Conservation (phyloP, 2,888 invertebrate genomes). For the Heliconius ismenius region DNA sequence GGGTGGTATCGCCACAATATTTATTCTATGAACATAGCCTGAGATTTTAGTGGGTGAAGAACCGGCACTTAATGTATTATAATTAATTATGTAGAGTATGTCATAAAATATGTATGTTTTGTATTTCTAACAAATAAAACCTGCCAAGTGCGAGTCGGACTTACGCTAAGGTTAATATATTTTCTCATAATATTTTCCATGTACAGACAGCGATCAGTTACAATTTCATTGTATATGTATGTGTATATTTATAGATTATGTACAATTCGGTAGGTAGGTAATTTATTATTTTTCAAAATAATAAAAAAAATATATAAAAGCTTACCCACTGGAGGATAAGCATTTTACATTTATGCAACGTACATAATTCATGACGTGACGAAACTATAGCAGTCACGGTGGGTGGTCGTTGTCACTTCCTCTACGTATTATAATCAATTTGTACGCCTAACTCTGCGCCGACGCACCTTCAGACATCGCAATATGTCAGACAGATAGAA, state of each 20-base stretch:
- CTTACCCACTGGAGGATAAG: constrained; percentile 9
- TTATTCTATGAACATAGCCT: constrained; percentile 36
- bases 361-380: constrained; percentile 37
- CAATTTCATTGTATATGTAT: too few relatives aligned
- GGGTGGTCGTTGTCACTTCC: constrained; percentile 74
- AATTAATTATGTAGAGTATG: not conserved
- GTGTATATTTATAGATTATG: not conserved
- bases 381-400: constrained; percentile 52
- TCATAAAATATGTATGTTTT: not conserved
- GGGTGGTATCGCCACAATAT: constrained; percentile 49
- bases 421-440: constrained; percentile 76
- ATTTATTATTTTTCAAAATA: not conserved
- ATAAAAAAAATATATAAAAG: constrained; percentile 6
- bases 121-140: not conserved
- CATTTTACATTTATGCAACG: constrained; percentile 20
- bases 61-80: not conserved
- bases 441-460: constrained; percentile 71
- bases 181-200: too few relatives aligned
- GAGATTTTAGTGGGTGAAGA: constrained; percentile 23
- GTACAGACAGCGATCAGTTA: too few relatives aligned
- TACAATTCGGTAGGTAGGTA: not conserved
- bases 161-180: too few relatives aligned
- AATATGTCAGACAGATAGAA: constrained; percentile 58
- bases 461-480: constrained; percentile 53
- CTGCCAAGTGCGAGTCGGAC: too few relatives aligned